These are phyloP conservation scores for Jordanella pulchra DNA, from an alignment of 2,797 vertebrate genomes.

Conservation along the genomic window DNA sequence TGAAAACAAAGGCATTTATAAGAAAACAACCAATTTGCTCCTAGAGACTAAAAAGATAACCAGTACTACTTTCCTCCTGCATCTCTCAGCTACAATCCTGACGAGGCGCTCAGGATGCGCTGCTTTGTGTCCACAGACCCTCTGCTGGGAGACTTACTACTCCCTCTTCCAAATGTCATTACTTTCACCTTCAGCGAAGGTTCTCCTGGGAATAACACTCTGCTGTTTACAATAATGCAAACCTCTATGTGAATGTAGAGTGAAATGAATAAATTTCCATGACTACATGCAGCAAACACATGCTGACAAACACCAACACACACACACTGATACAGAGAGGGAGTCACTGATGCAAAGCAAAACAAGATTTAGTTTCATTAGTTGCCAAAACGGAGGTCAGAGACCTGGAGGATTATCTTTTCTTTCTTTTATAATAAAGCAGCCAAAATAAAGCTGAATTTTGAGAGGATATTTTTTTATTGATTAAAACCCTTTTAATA, in stretches of 20 bases:
- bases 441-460: neutral
- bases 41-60: slow-evolving; percentile 10
- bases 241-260: slow-evolving; percentile 26
- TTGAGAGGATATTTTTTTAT: neutral
- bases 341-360: slow-evolving; percentile 43
- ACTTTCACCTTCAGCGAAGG: slow-evolving; percentile 8
- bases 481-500: too few species aligned
- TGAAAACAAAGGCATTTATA: neutral
- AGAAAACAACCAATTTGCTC: slow-evolving; percentile 11
- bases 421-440: neutral
- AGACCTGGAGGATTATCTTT: neutral
- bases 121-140: slow-evolving; percentile 14
- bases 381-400: slow-evolving; percentile 29
- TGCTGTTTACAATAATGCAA: slow-evolving; percentile 18
- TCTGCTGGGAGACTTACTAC: slow-evolving; percentile 13
- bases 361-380: slow-evolving; percentile 54
- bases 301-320: slow-evolving; percentile 8
- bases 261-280: slow-evolving; percentile 12
- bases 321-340: slow-evolving; percentile 14
- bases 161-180: slow-evolving; percentile 50
- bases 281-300: slow-evolving; percentile 2
- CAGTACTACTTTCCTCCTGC: slow-evolving; percentile 5
- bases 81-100: slow-evolving; percentile 2
- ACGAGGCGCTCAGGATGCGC: slow-evolving; percentile 26
- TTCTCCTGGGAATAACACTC: slow-evolving; percentile 14